Base-by-base conservation (phyloP, 2,113 vertebrate genomes). In the Archilochus colubris region DNA sequence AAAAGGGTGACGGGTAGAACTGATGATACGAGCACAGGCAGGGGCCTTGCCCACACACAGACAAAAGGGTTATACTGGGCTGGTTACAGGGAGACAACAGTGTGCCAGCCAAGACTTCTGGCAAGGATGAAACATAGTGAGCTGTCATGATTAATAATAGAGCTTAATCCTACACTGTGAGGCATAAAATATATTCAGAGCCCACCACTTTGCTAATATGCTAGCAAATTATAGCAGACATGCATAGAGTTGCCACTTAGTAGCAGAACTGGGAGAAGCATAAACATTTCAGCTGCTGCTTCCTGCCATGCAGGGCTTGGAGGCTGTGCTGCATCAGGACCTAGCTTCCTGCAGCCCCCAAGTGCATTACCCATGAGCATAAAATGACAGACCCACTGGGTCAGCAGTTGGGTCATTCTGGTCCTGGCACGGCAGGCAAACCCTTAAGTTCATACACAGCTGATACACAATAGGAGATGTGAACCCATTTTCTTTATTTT, bases 61-160 rank as follows among this genome's bases (percentile, higher is more conserved):
- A 69, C 33, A 23, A 48, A 87, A 72, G 33, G 11, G 13, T 84
- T 89, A 28, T 81, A 59, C 11, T 91, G 84, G 57, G 33, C 55
- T 81, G 69, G 48, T 87, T 82, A 84, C 81, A 86, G 44, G 57
- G 78, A 82, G 61, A 68, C 73, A 78, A 51, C 13, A 6, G 40
- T 24, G 36, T 72, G 66, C 54, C 81, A 91, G 81, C 81, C 89
- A 92, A 91, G 87, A 89, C 50, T 93, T 16, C 93, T 72, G 75
- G 78, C 54, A 92, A 81, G 83, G 61, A 78, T 70, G 74, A 87
- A 94, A 84, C 57, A 69, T 7, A 86, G 43, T 54, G 82, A 94
- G 78, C 85, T 95, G 85, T 89, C 88, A 86, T 63, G 38, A 77
- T 76, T 85, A 82, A 87, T 93, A 94, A 93, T 72, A 73, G 88